Evolutionary conservation across 2,888 invertebrate genomes (phyloP), one percentile per base, ranked within the genome.

Genomic region (Amphipoea oculea): DNA sequence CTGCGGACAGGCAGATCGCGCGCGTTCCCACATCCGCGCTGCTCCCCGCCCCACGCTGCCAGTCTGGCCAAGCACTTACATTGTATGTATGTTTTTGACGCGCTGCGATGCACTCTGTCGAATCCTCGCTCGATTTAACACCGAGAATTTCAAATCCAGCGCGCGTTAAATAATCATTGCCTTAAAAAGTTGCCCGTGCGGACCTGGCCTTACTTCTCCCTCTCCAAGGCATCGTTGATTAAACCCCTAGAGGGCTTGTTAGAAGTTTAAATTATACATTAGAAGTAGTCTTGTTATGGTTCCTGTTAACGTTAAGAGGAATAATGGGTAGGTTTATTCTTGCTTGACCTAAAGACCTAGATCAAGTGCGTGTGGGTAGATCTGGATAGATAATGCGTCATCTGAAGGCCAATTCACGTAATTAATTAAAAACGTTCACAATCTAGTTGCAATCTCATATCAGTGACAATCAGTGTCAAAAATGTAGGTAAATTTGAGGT

Each of bases 171-270:
- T 36, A 29, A 69, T 48, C 12, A 6, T 11, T 29, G 45, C 20
- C 3, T 69, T 23, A 17, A 17, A 54, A 54, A 70, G 23, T 65
- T 17, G 5, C 40, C n/a, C 51, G 70, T 60, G 40, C 2, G 51
- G 4, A 17, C 40, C 40, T 57, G 23, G 40, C 6, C 11, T n/a
- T 6, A n/a, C 29, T 36, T 14, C 48, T 54, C 51, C 17, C 48
- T 40, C 57, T 67, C 36, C 17, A 12, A 66, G 45, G 40, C n/a
- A 45, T 65, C 63, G 48, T 48, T 65, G 67, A 84, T 76, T 80
- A 72, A 83, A 65, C 45, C 84, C 40, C 81, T 2, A 48, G 83
- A 48, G 72, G 6, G 57, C 20, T 84, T 54, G 71, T 80, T 83
- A 80, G 20, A 7, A 84, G 68, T 83, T 76, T 40, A 17, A 71